These are phyloP conservation scores for Hylia prasina DNA, from an alignment of 2,113 vertebrate species.

Conservation along the genomic window DNA sequence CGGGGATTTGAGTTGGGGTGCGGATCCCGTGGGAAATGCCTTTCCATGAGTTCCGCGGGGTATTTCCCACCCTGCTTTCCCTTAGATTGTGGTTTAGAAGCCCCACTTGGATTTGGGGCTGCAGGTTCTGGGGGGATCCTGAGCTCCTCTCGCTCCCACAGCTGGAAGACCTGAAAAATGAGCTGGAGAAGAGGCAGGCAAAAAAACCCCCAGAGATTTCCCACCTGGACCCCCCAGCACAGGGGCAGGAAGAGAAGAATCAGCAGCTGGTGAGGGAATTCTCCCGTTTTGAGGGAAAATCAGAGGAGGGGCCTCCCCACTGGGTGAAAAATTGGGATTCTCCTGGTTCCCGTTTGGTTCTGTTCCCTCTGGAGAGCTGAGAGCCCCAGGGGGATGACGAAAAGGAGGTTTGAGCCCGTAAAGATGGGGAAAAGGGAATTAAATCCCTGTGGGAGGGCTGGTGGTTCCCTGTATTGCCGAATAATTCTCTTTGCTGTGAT, in stretches of 20 bases:
- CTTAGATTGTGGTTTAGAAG: accelerated
- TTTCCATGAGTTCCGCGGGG: accelerated
- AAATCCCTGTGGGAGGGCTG: no score
- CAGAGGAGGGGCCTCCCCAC: background rate
- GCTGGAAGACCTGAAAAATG: slow-evolving; percentile 31
- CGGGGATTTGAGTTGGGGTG: background rate
- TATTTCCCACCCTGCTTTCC: background rate
- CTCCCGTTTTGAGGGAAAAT: background rate
- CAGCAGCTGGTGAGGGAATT: background rate
- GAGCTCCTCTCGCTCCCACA: background rate
- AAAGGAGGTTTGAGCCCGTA: background rate
- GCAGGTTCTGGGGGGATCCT: accelerated
- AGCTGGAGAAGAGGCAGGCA: background rate
- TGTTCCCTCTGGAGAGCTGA: no score
- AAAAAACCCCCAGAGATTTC: background rate
- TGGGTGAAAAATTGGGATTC: background rate
- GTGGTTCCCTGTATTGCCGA: accelerated
- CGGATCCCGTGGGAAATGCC: background rate
- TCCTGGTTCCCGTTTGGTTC: accelerated
- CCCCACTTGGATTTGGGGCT: background rate
- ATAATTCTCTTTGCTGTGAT: background rate
- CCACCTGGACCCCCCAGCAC: background rate
- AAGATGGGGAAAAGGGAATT: background rate
- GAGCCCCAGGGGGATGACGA: no score
- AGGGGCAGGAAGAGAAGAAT: background rate